Conservation (phyloP, 1,140 invertebrate genomes). For the Panulirus ornatus region DNA sequence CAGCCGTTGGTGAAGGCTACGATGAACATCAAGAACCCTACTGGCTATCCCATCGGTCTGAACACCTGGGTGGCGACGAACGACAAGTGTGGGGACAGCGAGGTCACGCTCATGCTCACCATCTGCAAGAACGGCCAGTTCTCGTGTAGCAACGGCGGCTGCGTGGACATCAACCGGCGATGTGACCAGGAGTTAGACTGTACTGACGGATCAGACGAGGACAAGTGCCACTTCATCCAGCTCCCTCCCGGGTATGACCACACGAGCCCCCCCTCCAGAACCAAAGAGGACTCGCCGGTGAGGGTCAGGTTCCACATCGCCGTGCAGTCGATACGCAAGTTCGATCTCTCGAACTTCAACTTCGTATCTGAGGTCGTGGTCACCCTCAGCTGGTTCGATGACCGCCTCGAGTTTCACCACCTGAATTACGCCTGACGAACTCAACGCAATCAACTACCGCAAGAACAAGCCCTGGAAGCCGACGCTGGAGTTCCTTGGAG, state of each 20-base stretch:
- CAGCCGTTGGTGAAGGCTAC: slow-evolving; percentile 26
- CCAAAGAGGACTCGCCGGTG: slow-evolving; percentile 19
- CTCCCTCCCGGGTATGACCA: slow-evolving; percentile 41
- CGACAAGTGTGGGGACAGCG: slow-evolving; percentile 28
- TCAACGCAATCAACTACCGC: no score
- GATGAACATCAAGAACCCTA: slow-evolving; percentile 37
- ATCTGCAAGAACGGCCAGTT: slow-evolving; percentile 77
- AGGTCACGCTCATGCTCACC: slow-evolving; percentile 32
- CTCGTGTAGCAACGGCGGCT: slow-evolving; percentile 86
- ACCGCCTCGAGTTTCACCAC: slow-evolving; percentile 39
- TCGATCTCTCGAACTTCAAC: slow-evolving; percentile 58
- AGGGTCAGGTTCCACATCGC: slow-evolving; percentile 36
- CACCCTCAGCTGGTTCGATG: slow-evolving; percentile 44
- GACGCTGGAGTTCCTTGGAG: no score
- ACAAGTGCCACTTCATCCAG: slow-evolving; percentile 37
- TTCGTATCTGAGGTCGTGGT: slow-evolving; percentile 60
- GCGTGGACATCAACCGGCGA: slow-evolving; percentile 82
- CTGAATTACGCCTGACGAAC: slow-evolving; percentile 38
- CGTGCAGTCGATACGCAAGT: slow-evolving; percentile 47
- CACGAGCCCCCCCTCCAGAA: slow-evolving; percentile 49
- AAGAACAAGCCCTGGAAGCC: no score
- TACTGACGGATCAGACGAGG: slow-evolving; percentile 83
- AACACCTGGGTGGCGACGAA: slow-evolving; percentile 47
- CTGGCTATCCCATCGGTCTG: slow-evolving; percentile 52
- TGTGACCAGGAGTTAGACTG: slow-evolving; percentile 87